These are phyloP conservation scores for Cephus rjabovi DNA, from an alignment of 2,888 invertebrate species.

Conservation along the genomic window DNA sequence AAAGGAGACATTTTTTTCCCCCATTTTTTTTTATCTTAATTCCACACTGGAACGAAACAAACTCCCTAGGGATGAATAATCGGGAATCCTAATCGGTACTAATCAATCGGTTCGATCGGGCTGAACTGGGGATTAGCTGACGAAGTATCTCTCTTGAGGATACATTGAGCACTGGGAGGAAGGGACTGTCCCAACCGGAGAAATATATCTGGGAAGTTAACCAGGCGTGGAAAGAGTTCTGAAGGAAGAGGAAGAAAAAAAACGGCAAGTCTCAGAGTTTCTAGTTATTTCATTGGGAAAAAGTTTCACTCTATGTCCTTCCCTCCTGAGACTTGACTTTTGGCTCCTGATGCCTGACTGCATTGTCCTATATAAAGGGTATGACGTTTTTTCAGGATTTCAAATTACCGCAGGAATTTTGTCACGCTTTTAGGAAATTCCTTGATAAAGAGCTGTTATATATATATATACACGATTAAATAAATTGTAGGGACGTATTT, in stretches of 20 bases:
- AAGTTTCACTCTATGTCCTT: neutral
- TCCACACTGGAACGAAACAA: neutral
- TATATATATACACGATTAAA: neutral
- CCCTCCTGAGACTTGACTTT: neutral
- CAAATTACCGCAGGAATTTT: neutral
- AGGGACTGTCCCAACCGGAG: neutral
- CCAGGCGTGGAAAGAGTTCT: slow-evolving; percentile 1
- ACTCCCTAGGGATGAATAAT: neutral
- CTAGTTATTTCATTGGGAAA: neutral
- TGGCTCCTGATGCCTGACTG: neutral
- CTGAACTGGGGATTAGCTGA: slow-evolving; percentile 3
- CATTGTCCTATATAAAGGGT: no score
- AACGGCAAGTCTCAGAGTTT: neutral
- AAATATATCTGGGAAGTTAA: slow-evolving; percentile 4
- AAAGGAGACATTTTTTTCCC: neutral
- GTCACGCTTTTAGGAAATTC: neutral
- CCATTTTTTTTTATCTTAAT: neutral
- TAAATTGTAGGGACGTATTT: neutral
- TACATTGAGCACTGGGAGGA: neutral
- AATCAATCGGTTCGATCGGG: slow-evolving; percentile 3
- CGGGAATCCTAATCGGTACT: neutral
- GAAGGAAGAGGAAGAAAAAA: neutral
- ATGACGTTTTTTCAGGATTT: neutral
- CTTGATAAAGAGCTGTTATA: neutral
- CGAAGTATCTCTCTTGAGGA: slow-evolving; percentile 4